Percentiles rank a stretch among this genome's conserved stretches.
Evolutionary conservation across 1,140 invertebrate genomes (phyloP).

Genomic region (Intoshia linei): DNA sequence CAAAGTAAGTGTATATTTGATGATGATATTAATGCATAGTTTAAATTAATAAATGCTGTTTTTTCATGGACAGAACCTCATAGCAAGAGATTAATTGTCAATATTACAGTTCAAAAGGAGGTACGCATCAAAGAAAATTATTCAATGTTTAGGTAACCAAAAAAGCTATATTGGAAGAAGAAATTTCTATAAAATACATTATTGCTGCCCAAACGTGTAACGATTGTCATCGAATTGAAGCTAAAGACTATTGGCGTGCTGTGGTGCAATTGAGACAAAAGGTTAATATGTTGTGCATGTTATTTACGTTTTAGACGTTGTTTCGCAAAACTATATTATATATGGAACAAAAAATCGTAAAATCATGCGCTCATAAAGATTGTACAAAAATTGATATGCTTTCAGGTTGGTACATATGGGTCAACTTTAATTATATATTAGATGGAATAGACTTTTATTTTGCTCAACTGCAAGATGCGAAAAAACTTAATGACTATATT

Average conservation of each 20-base stretch:
- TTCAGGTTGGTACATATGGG: too few relatives aligned
- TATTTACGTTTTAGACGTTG: constrained; percentile 4
- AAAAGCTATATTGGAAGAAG: constrained; percentile 29
- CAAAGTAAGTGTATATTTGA: too few relatives aligned
- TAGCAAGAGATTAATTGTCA: constrained; percentile 78
- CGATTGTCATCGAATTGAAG: constrained; percentile 72
- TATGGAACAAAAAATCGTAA: constrained; percentile 3
- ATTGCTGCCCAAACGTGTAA: constrained; percentile 75
- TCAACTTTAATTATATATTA: constrained; percentile 28
- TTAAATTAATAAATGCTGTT: constrained; percentile 49
- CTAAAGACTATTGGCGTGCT: constrained; percentile 85
- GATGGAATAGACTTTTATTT: constrained; percentile 87
- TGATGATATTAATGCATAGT: too few relatives aligned
- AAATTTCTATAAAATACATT: constrained; percentile 67
- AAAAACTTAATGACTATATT: constrained; percentile 79
- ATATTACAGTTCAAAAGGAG: constrained; percentile 80
- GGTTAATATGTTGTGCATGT: constrained; percentile 9
- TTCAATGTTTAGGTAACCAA: neutral
- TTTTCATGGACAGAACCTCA: constrained; percentile 98
- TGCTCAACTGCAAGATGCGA: constrained; percentile 47
- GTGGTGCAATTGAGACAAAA: constrained; percentile 33
- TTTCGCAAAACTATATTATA: neutral
- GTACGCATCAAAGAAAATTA: constrained; percentile 14
- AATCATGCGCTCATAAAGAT: neutral
- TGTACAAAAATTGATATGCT: neutral